A percentile compares a stretch with the other conserved stretches of the same genome.
Evolutionary conservation across 2,888 invertebrate species (phyloP).

Genomic region (Oeneis ivallda): DNA sequence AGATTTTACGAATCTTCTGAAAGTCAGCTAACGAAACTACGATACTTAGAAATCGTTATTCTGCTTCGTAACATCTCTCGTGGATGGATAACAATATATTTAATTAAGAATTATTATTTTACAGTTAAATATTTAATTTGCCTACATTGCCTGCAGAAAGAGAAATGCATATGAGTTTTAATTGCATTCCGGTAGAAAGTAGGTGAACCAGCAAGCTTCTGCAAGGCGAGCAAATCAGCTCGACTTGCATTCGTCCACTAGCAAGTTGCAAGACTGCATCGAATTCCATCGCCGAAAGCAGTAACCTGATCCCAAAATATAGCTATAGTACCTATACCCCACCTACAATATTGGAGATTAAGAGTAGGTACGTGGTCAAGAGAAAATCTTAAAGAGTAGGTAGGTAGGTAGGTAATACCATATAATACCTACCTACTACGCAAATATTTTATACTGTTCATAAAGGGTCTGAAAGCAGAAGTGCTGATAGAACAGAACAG

Average conservation of each 20-base stretch:
- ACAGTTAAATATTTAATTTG: conserved; percentile 54
- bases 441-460: no score
- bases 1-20: no score
- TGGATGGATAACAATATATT: neutral
- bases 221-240: conserved; percentile 23
- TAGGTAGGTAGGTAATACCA: neutral
- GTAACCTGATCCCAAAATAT: conserved; percentile 5
- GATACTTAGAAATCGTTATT: no score
- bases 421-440: no score
- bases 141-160: conserved; percentile 61
- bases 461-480: no score
- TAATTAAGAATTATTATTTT: neutral
- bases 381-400: neutral
- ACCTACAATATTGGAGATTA: neutral
- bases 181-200: conserved; percentile 80
- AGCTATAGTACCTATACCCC: neutral
- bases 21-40: no score
- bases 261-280: conserved; percentile 16
- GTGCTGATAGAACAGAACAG: no score
- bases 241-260: conserved; percentile 17
- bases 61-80: no score
- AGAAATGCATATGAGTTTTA: conserved; percentile 79
- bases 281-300: conserved; percentile 25
- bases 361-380: neutral
- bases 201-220: conserved; percentile 40